Base-by-base conservation (phyloP, 2,797 vertebrate species). In the Denticeps clupeoides region DNA sequence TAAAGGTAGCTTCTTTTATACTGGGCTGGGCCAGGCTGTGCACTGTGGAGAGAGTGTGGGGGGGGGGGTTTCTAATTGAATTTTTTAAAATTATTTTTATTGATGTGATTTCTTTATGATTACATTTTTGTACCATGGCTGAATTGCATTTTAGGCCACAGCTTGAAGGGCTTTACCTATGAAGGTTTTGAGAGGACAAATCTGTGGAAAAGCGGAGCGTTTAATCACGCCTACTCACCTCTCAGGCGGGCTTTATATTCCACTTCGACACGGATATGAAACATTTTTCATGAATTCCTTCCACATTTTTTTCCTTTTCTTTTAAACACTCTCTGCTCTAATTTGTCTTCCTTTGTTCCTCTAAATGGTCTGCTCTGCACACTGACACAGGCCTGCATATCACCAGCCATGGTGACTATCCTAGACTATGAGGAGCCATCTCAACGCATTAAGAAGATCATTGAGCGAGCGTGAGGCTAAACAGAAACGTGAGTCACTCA, bases 361-460 rank as follows among this genome's bases (percentile, higher is more conserved):
- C 13, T 15, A 22, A 15, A 18, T 38, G 12, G 8, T 18, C 15
- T 12, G 9, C 11, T 13, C 7, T 8, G 12, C 8, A n/a, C n/a
- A n/a, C n/a, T n/a, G n/a, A n/a, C n/a, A n/a, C n/a, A n/a, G n/a
- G n/a, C n/a, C n/a, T n/a, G n/a, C 29, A 13, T 37, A 47, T 51
- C 24, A 47, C 45, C 40, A 13, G 2, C 23, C 37, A 47, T 29
- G 45, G n/a, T n/a, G n/a, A n/a, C n/a, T n/a, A n/a, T n/a, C n/a
- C n/a, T n/a, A n/a, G n/a, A n/a, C n/a, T n/a, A n/a, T n/a, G n/a
- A n/a, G n/a, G n/a, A n/a, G n/a, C n/a, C n/a, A n/a, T n/a, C n/a
- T n/a, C n/a, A n/a, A n/a, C n/a, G n/a, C n/a, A n/a, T n/a, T n/a
- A n/a, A n/a, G n/a, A n/a, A n/a, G n/a, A n/a, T n/a, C n/a, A n/a